Conservation (phyloP, 2,797 vertebrate genomes). For the Oreochromis mossambicus region DNA sequence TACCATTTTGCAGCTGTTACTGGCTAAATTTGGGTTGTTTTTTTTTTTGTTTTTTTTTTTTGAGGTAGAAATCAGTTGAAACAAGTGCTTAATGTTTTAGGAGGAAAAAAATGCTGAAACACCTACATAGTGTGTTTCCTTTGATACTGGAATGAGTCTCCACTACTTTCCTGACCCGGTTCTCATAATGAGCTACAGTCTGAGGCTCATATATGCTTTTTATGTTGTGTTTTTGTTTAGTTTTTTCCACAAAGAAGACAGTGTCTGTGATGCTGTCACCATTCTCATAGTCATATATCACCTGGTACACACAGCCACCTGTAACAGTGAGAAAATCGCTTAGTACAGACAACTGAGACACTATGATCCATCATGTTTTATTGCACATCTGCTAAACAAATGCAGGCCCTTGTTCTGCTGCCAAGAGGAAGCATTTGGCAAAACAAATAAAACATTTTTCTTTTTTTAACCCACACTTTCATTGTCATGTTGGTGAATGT, state of each 20-base stretch:
- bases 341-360: neutral
- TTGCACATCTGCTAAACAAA: neutral
- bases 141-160: neutral
- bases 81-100: neutral
- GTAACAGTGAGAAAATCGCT: neutral
- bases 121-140: neutral
- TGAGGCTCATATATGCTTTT: constrained; percentile 1
- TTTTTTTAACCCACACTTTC: neutral
- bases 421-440: neutral
- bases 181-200: neutral
- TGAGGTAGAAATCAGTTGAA: neutral
- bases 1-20: neutral
- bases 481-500: neutral
- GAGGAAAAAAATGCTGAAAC: neutral
- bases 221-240: neutral
- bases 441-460: neutral
- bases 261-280: neutral
- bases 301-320: neutral
- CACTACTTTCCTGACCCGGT: neutral
- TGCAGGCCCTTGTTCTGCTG: neutral
- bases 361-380: neutral
- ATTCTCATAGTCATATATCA: neutral
- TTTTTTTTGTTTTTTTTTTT: neutral
- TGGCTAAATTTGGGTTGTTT: neutral
- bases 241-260: neutral